Evolutionary conservation across 1,140 invertebrate species (phyloP).

Genomic region (Habropoda laboriosa): DNA sequence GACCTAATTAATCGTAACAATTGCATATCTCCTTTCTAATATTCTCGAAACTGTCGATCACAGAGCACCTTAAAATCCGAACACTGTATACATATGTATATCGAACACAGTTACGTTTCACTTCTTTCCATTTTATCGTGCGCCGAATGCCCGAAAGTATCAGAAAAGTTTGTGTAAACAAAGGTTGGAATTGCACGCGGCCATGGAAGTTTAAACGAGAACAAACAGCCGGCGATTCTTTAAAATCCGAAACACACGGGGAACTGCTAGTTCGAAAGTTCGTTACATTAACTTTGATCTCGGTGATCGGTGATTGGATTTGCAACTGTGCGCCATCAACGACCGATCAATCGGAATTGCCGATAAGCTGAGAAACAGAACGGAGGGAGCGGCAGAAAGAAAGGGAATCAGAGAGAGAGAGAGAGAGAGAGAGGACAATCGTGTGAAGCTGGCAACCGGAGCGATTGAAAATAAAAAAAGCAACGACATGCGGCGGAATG

Average conservation of each 20-base stretch:
- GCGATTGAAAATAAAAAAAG: constrained; percentile 6
- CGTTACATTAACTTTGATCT: constrained; percentile 19
- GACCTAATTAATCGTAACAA: too few relatives aligned
- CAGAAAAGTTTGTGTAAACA: not conserved
- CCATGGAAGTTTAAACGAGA: not conserved
- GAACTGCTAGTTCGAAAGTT: not conserved
- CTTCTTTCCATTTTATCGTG: not conserved
- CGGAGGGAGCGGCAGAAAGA: not conserved
- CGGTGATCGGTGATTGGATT: not conserved
- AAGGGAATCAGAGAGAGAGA: not conserved
- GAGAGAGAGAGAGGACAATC: not conserved
- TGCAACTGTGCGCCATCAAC: not conserved
- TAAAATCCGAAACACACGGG: not conserved
- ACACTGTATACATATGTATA: too few relatives aligned
- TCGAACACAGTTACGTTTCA: not conserved
- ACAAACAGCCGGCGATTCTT: not conserved
- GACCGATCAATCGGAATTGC: constrained; percentile 21
- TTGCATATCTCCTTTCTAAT: too few relatives aligned
- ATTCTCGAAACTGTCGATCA: too few relatives aligned
- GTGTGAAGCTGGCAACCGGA: not conserved
- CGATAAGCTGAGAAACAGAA: constrained; percentile 10
- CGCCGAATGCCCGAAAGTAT: not conserved
- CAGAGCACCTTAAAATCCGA: too few relatives aligned
- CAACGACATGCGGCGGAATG: not conserved
- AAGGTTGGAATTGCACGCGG: not conserved